Percentiles rank a stretch among this genome's conserved stretches.
phyloP scores from a whole-genome alignment of 2,888 invertebrate species.

The Calephelis perditalis region DNA sequence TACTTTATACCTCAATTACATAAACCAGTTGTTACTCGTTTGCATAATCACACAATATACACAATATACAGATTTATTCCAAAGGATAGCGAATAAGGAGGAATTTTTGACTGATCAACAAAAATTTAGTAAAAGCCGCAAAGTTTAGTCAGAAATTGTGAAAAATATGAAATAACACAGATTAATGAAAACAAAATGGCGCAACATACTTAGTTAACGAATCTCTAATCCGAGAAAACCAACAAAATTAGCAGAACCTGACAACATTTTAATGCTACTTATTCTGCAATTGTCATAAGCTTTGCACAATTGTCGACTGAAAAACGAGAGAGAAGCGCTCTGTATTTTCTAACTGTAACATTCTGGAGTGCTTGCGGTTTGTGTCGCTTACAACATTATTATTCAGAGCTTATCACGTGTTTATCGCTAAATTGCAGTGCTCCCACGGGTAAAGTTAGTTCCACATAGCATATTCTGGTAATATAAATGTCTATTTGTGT shows the following conservation, averaged over 20 bases:
- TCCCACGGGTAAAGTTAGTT: constrained; percentile 6
- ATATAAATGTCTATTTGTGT: background rate
- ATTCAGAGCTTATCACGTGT: constrained; percentile 17
- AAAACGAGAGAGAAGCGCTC: background rate
- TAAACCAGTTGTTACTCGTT: too few species aligned
- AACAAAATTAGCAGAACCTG: background rate
- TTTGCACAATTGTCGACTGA: constrained; percentile 6
- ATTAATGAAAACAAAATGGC: too few species aligned
- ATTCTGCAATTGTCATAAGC: constrained; percentile 1
- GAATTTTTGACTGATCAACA: too few species aligned
- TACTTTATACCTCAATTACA: too few species aligned
- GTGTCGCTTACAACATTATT: constrained; percentile 10
- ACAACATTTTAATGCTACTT: constrained; percentile 9
- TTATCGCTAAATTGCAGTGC: constrained; percentile 15
- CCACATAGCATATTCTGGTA: constrained; percentile 3
- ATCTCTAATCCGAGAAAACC: too few species aligned
- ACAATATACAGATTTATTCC: too few species aligned
- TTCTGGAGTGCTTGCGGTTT: constrained; percentile 48
- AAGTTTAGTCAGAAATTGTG: too few species aligned
- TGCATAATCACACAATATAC: too few species aligned
- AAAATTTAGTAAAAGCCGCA: too few species aligned
- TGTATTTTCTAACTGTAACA: constrained; percentile 35
- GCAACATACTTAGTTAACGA: too few species aligned
- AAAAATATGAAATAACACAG: too few species aligned
- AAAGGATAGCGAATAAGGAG: too few species aligned